phyloP scores from a whole-genome alignment of 1,140 invertebrate species.

The Psilanteris sp. region DNA sequence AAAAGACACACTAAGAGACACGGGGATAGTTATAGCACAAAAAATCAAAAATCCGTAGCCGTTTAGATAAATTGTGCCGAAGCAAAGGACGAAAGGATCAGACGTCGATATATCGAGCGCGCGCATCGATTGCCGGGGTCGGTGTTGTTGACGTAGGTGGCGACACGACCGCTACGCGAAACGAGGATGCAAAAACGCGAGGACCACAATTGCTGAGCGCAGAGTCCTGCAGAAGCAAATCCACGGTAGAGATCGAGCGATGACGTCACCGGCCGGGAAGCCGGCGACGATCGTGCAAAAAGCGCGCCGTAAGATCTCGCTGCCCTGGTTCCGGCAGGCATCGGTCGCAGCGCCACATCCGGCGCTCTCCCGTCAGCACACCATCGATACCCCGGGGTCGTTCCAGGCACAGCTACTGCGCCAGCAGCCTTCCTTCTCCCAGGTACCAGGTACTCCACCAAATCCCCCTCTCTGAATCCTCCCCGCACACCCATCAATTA shows the following conservation, averaged over 20 bases:
- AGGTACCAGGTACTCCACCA: conserved; percentile 73
- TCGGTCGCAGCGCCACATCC: conserved; percentile 86
- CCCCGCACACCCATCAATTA: neutral
- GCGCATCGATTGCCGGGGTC: conserved; percentile 6
- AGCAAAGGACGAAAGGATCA: conserved; percentile 3
- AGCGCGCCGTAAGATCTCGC: conserved; percentile 89
- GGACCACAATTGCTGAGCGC: neutral
- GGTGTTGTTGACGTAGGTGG: conserved; percentile 2
- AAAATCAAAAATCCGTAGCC: too few species aligned
- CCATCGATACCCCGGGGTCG: conserved; percentile 92
- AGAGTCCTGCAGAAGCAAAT: neutral
- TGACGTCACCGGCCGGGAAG: conserved; percentile 79
- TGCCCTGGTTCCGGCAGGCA: conserved; percentile 92
- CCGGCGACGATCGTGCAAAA: conserved; percentile 82
- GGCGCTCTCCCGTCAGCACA: conserved; percentile 89
- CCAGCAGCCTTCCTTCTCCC: conserved; percentile 82
- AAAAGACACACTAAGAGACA: neutral
- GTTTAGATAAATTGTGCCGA: neutral
- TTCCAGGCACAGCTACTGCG: conserved; percentile 85
- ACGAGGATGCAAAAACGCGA: neutral
- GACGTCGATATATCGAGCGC: conserved; percentile 12
- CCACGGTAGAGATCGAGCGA: conserved; percentile 11
- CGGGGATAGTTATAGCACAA: too few species aligned
- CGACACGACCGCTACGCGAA: conserved; percentile 1
- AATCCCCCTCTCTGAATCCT: conserved; percentile 10